Percentiles rank a stretch among this genome's conserved stretches.
Evolutionary conservation across 2,113 vertebrate genomes (phyloP).

Genomic region (Lipophrys pholis): DNA sequence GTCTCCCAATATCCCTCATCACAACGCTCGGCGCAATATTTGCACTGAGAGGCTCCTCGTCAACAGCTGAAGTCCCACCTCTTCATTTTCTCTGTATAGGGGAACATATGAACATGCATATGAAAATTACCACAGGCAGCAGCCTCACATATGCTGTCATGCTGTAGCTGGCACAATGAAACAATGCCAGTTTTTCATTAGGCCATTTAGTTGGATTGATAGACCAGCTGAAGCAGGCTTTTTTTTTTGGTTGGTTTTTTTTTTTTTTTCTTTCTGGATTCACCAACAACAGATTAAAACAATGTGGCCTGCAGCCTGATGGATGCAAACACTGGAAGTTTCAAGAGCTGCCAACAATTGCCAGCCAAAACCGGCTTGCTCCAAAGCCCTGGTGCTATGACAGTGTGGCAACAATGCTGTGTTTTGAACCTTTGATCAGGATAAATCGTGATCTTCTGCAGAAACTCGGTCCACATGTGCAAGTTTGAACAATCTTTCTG

Average conservation of each 20-base stretch:
- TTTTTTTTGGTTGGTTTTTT: no score
- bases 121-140: conserved; percentile 77
- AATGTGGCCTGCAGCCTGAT: conserved; percentile 71
- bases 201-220: conserved; percentile 65
- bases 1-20: conserved; percentile 83
- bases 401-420: conserved; percentile 12
- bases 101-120: conserved; percentile 82
- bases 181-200: conserved; percentile 77
- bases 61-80: conserved; percentile 81
- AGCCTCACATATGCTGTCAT: conserved; percentile 77
- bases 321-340: conserved; percentile 67
- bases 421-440: background rate
- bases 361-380: conserved; percentile 40
- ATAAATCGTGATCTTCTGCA: background rate
- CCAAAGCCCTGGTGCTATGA: conserved; percentile 33
- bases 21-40: conserved; percentile 83
- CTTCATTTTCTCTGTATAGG: conserved; percentile 67
- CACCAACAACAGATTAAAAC: conserved; percentile 75
- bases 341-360: conserved; percentile 74
- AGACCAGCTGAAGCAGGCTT: conserved; percentile 69
- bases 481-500: background rate
- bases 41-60: conserved; percentile 81
- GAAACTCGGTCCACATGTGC: background rate
- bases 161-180: conserved; percentile 73
- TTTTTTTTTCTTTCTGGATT: conserved; percentile 43